phyloP scores from a whole-genome alignment of 2,113 vertebrate genomes.

The Grammomys dolichurus region DNA sequence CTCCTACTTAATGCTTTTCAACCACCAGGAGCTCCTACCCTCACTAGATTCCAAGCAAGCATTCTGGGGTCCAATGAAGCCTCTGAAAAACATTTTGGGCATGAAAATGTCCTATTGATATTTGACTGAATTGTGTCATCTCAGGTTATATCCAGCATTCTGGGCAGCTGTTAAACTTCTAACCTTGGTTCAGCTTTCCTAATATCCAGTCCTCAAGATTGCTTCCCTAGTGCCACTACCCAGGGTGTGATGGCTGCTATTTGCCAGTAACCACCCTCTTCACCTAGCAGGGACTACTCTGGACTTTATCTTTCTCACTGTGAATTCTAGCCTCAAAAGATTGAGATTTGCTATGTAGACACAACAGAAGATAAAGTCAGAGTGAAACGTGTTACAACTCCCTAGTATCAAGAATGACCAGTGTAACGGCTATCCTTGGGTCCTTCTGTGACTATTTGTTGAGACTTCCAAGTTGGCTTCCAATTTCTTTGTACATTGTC shows the following conservation, averaged over 20 bases:
- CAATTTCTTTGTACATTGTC: background rate
- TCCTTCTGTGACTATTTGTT: background rate
- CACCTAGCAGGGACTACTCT: background rate
- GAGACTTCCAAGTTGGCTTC: background rate
- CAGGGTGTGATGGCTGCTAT: background rate
- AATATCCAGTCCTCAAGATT: background rate
- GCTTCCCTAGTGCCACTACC: too few species aligned
- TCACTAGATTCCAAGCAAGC: background rate
- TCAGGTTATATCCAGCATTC: background rate
- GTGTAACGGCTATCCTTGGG: background rate
- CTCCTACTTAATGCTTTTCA: background rate
- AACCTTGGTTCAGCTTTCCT: background rate
- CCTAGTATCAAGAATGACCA: background rate
- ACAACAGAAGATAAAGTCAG: background rate
- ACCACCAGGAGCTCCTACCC: background rate
- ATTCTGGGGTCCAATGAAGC: background rate
- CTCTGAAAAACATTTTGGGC: background rate
- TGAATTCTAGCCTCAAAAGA: background rate
- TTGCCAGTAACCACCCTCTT: background rate
- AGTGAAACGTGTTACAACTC: background rate
- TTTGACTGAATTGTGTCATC: background rate
- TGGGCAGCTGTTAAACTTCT: background rate
- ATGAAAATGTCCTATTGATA: background rate
- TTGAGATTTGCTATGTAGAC: background rate
- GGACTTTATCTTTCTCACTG: background rate